Conservation (phyloP, 2,888 invertebrate species). For the Gymnoscelis rufifasciata region DNA sequence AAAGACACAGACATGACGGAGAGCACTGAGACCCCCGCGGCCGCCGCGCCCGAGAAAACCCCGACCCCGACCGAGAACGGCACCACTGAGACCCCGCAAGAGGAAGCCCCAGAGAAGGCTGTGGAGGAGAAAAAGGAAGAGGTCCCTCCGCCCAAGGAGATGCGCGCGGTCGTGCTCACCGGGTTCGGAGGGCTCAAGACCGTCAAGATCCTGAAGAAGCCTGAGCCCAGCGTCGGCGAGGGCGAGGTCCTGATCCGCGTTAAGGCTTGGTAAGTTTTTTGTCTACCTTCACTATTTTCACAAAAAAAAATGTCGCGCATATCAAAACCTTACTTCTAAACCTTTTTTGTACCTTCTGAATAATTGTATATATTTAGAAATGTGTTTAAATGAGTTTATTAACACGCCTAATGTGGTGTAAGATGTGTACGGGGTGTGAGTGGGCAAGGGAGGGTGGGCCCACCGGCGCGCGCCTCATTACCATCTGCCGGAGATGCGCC, state of each 20-base stretch:
- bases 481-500: slow-evolving; percentile 54
- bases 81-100: slow-evolving; percentile 67
- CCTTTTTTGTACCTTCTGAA: too few species aligned
- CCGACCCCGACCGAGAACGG: slow-evolving; percentile 78
- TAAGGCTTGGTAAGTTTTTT: slow-evolving; percentile 88
- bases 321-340: too few species aligned
- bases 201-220: slow-evolving; percentile 89
- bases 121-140: slow-evolving; percentile 77
- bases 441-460: slow-evolving; percentile 17
- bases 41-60: slow-evolving; percentile 78
- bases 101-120: slow-evolving; percentile 75
- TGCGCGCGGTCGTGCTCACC: slow-evolving; percentile 90
- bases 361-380: too few species aligned
- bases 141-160: slow-evolving; percentile 84
- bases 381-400: neutral
- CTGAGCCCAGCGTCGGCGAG: slow-evolving; percentile 84
- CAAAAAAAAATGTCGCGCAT: too few species aligned
- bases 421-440: slow-evolving; percentile 7
- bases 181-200: slow-evolving; percentile 92
- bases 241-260: slow-evolving; percentile 90
- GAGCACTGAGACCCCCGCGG: slow-evolving; percentile 72
- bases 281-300: slow-evolving; percentile 19
- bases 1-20: slow-evolving; percentile 64
- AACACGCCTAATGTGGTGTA: slow-evolving; percentile 1
- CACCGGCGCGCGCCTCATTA: slow-evolving; percentile 48